These are phyloP conservation scores for Sinonovacula constricta DNA, from an alignment of 1,140 invertebrate species.

Conservation along the genomic window DNA sequence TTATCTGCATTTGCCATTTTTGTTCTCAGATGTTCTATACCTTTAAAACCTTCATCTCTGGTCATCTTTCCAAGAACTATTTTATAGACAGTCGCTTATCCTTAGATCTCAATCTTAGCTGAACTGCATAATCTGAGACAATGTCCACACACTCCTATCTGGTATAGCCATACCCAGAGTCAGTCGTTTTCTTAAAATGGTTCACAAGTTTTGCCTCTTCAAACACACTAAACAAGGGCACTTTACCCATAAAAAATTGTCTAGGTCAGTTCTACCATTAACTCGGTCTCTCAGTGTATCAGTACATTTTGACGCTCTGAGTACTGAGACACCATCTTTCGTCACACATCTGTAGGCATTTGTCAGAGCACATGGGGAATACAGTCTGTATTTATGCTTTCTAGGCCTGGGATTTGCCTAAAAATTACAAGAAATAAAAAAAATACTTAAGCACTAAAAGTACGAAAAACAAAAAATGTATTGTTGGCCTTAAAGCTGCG, in stretches of 20 bases:
- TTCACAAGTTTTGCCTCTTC: neutral
- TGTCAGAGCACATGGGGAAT: slow-evolving; percentile 1
- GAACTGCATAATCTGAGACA: slow-evolving; percentile 4
- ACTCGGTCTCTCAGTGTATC: slow-evolving; percentile 1
- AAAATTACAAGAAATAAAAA: neutral
- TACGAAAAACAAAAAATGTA: neutral
- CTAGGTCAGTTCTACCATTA: neutral
- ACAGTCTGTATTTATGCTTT: neutral
- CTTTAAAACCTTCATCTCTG: slow-evolving; percentile 11
- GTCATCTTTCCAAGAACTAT: slow-evolving; percentile 43
- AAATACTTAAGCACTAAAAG: neutral
- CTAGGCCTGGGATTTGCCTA: neutral
- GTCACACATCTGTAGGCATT: neutral
- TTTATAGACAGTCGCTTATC: slow-evolving; percentile 21
- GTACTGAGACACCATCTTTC: slow-evolving; percentile 6
- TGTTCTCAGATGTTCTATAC: neutral
- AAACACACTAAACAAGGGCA: neutral
- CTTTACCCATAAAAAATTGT: neutral
- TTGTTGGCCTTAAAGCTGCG: too few relatives aligned
- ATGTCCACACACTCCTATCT: slow-evolving; percentile 14
- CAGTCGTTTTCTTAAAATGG: slow-evolving; percentile 7
- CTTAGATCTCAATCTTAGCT: neutral
- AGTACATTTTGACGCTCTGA: slow-evolving; percentile 13
- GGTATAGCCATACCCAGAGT: slow-evolving; percentile 4
- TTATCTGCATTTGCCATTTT: slow-evolving; percentile 11